Base-by-base conservation (phyloP, 2,888 invertebrate genomes). In the Molorchus minor region DNA sequence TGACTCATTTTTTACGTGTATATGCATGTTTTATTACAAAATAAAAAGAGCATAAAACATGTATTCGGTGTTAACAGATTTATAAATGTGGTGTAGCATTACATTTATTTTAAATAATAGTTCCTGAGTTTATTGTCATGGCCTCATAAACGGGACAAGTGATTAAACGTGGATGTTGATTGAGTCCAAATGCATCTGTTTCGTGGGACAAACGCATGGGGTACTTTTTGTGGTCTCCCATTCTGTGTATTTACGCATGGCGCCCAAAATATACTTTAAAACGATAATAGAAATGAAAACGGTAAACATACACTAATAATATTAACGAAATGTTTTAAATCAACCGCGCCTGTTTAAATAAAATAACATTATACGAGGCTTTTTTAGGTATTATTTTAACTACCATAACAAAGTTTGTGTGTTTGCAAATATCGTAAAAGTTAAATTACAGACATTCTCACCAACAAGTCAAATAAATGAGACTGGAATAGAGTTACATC, bases 211-310 rank as follows among this genome's bases (percentile, higher is more conserved):
- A 43, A 35, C 35, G 47, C 20, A 35, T 15, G 47, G 17, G 47
- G 47, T 19, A 12, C 10, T 35, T 46, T 47, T 35, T 47, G 7
- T 15, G 15, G 17, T 25, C 13, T 45, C 13, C 12, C 21, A 47
- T 35, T 47, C 35, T 36, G 33, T 47, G 47, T 35, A 47, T 47
- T 20, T 36, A 20, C 20, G 19, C 12, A 17, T 12, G 8, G 20
- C 19, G 10, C 2, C 40, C 17, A 17, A 19, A 35, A 47, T 36
- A 47, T 20, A 8, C n/a, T 10, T 17, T 16, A 10, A 36, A 35
- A n/a, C 35, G 35, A 5, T 47, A 35, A 5, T 19, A 19, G 35
- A 20, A 17, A 3, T 12, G 12, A 20, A 15, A 35, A 47, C 12
- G 19, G 20, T 25, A 46, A 35, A 46, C n/a, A 30, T 33, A 35